A percentile compares a stretch with the other conserved stretches of the same genome.
Conservation (phyloP, 2,888 invertebrate species). For the Caenorhabditis sulstoni region DNA sequence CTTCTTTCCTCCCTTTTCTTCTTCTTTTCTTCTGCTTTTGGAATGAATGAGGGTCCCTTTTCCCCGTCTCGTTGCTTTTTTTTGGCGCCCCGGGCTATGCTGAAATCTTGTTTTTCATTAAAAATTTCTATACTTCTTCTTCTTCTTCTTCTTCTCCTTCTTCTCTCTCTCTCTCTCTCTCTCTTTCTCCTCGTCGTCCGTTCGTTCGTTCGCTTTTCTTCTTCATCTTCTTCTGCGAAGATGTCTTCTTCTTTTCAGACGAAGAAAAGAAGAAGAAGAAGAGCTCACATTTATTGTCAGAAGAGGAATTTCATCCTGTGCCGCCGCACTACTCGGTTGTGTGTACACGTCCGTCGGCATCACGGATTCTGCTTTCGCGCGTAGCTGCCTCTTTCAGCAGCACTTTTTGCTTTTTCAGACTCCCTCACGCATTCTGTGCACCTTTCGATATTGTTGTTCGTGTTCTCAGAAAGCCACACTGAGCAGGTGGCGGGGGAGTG, state of each 20-base stretch:
- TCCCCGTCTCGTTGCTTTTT: slow-evolving; percentile 29
- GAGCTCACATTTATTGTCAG: slow-evolving; percentile 52
- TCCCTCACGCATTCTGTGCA: not conserved
- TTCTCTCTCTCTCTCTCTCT: slow-evolving; percentile 16
- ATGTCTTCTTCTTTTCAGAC: slow-evolving; percentile 35
- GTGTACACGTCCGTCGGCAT: slow-evolving; percentile 20
- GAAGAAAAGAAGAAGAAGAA: slow-evolving; percentile 24
- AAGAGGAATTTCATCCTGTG: slow-evolving; percentile 35
- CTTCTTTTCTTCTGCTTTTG: not conserved
- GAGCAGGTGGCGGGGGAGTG: no score
- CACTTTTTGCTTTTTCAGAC: slow-evolving; percentile 8
- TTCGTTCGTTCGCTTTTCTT: slow-evolving; percentile 21
- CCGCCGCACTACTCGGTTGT: slow-evolving; percentile 11
- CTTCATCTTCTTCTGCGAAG: slow-evolving; percentile 6
- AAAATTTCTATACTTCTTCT: slow-evolving; percentile 52
- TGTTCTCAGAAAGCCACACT: not conserved
- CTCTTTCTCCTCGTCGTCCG: slow-evolving; percentile 17
- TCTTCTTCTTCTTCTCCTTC: slow-evolving; percentile 15
- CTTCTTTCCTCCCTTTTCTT: slow-evolving; percentile 16
- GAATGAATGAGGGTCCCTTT: slow-evolving; percentile 11
- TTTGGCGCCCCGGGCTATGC: slow-evolving; percentile 50
- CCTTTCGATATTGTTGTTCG: not conserved
- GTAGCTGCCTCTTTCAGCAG: not conserved
- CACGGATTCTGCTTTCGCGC: slow-evolving; percentile 12
- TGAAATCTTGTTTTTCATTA: slow-evolving; percentile 56